These are phyloP conservation scores for Toxostoma redivivum DNA, from an alignment of 2,113 vertebrate genomes.

Conservation along the genomic window DNA sequence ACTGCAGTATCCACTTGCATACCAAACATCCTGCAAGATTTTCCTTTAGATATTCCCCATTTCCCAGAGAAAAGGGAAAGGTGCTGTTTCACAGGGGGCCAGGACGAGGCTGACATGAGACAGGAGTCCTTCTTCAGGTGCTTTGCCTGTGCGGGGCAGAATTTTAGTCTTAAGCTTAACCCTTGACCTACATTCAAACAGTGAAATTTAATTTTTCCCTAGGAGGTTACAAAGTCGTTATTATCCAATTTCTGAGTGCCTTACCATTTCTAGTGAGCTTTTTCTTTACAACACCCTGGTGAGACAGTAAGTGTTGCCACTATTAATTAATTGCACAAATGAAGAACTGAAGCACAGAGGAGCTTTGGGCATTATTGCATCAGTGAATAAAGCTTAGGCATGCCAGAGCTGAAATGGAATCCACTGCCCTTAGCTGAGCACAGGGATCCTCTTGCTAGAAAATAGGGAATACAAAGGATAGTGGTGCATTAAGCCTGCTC, in stretches of 20 bases:
- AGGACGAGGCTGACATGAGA: neutral
- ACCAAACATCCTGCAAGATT: neutral
- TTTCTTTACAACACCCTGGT: neutral
- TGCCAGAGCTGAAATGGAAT: neutral
- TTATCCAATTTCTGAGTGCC: neutral
- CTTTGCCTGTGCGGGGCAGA: neutral
- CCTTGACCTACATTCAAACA: neutral
- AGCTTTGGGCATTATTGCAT: neutral
- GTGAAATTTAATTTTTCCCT: neutral
- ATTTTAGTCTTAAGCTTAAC: neutral
- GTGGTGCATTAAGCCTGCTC: accelerated
- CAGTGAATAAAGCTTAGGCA: neutral
- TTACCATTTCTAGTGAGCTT: neutral
- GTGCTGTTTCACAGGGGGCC: neutral
- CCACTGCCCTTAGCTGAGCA: neutral
- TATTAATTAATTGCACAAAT: neutral
- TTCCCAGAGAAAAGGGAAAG: neutral
- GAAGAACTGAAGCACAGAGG: neutral
- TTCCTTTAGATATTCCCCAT: neutral
- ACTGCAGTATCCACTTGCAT: neutral
- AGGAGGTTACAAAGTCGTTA: neutral
- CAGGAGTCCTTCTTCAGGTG: neutral
- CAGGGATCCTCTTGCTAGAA: neutral
- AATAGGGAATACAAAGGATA: neutral
- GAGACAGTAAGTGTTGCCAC: neutral